A percentile compares a stretch with the other conserved stretches of the same genome.
These are phyloP conservation scores for Stegostoma tigrinum DNA, from an alignment of 2,113 vertebrate genomes.

Conservation along the genomic window DNA sequence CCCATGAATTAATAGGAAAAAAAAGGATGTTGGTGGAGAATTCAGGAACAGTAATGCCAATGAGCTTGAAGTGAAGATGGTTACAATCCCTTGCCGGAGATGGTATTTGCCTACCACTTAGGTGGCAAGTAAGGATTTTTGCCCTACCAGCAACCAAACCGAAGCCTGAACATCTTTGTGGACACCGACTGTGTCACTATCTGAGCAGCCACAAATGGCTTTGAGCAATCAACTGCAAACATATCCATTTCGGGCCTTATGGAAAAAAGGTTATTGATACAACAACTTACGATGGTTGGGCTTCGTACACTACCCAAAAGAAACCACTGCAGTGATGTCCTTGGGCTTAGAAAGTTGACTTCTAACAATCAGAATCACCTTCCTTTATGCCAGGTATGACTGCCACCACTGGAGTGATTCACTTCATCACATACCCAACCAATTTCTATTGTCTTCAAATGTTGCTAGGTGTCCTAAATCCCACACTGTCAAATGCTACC, in stretches of 20 bases:
- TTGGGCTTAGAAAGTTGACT: background rate
- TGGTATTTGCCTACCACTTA: background rate
- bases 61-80: background rate
- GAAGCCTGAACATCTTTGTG: background rate
- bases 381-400: background rate
- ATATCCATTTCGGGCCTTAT: background rate
- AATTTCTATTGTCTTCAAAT: background rate
- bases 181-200: background rate
- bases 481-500: background rate
- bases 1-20: too few relatives aligned
- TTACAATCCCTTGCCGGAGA: background rate
- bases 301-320: background rate
- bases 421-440: background rate
- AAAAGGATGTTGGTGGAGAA: background rate
- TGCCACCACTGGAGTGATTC: background rate
- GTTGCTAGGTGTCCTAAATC: background rate
- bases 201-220: background rate
- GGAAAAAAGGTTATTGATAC: background rate
- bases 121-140: background rate
- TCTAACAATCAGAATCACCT: background rate
- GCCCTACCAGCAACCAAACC: background rate
- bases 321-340: background rate
- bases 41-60: too few relatives aligned
- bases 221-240: background rate
- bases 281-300: background rate